phyloP scores from a whole-genome alignment of 2,797 vertebrate species.

The Taeniopygia guttata region DNA sequence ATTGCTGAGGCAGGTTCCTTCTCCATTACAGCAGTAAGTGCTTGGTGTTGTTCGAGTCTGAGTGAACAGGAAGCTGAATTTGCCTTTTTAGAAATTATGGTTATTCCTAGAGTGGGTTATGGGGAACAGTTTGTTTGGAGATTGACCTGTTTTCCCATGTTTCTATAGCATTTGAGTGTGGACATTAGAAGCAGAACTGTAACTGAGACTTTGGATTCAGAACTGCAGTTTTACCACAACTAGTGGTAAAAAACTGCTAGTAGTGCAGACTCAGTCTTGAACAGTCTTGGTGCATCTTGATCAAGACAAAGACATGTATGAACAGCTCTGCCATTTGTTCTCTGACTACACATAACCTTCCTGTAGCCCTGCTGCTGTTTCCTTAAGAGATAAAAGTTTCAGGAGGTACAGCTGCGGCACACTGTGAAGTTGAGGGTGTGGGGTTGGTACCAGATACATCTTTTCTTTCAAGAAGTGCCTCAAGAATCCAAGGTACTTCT shows the following conservation, averaged over 20 bases:
- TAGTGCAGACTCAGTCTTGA: neutral
- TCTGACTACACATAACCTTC: neutral
- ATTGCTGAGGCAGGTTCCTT: neutral
- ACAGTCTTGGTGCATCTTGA: neutral
- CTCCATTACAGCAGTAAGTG: neutral
- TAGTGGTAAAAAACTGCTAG: too few species aligned
- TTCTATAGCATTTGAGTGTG: neutral
- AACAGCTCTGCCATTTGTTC: neutral
- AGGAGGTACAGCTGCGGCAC: neutral
- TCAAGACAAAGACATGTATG: neutral
- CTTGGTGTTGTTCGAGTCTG: neutral
- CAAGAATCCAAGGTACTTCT: neutral
- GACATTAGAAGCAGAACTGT: neutral
- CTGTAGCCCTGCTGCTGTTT: neutral
- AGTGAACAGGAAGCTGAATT: neutral
- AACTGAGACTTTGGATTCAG: neutral
- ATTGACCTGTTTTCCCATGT: neutral
- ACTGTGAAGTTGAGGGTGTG: neutral
- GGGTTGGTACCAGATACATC: accelerated
- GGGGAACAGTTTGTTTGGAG: neutral
- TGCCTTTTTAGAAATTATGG: neutral
- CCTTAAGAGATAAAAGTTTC: neutral
- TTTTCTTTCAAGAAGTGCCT: neutral
- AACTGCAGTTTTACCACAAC: neutral
- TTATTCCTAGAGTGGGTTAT: neutral